Base-by-base conservation (phyloP, 2,888 invertebrate genomes). In the Mesodorylaimus sp. region DNA sequence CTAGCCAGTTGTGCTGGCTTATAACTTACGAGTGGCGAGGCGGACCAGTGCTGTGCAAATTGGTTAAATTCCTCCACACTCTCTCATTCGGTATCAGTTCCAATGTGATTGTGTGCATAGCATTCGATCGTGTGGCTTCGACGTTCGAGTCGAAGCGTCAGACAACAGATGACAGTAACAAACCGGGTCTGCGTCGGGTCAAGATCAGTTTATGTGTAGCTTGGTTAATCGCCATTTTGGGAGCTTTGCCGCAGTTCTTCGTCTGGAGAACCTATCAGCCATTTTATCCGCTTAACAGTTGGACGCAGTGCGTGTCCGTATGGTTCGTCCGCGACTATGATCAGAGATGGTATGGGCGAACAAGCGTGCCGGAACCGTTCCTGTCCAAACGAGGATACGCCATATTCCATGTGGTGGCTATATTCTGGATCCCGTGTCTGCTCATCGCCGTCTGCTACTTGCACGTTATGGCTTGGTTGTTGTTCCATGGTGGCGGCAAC, bases 81-180 rank as follows among this genome's bases (percentile, higher is more conserved):
- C 56, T 65, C 45, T 57, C 61, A 16, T 64, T 64, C 53, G 26
- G 5, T 59, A 55, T 59, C 28, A 61, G 62, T n/a, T 62, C 61
- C 21, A 63, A 65, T 50, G 59, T 64, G n/a, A 61, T 64, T 51
- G 64, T 64, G 2, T 61, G 61, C 55, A 65, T 64, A 37, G 63
- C 64, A 2, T 47, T 64, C 2, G 64, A 64, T 50, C 59, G 64
- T 13, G n/a, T n/a, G n/a, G n/a, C n/a, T n/a, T n/a, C n/a, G n/a
- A n/a, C n/a, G n/a, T n/a, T n/a, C n/a, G n/a, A n/a, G n/a, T n/a
- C n/a, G n/a, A n/a, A n/a, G n/a, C n/a, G n/a, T n/a, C n/a, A n/a
- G n/a, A n/a, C n/a, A n/a, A n/a, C n/a, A n/a, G n/a, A n/a, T n/a
- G n/a, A n/a, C n/a, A n/a, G n/a, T n/a, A n/a, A n/a, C n/a, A n/a